Percentiles rank a stretch among this genome's conserved stretches.
Evolutionary conservation across 2,888 invertebrate species (phyloP).

Genomic region (Trachelus iudaicus): DNA sequence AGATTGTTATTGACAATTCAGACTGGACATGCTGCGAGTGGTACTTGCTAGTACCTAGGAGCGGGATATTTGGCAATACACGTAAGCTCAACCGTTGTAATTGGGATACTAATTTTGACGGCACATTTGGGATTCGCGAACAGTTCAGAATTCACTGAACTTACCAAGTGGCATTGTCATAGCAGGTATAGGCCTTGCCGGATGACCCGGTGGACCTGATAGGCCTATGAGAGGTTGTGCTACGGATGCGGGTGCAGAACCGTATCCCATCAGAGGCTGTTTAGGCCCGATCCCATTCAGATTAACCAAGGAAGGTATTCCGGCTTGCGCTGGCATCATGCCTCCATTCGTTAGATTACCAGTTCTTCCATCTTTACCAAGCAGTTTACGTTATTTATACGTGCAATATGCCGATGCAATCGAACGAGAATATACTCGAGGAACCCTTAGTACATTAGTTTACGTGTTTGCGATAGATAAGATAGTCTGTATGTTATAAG

Average conservation of each 20-base stretch:
- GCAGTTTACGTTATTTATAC: conserved; percentile 5
- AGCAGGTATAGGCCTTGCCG: conserved; percentile 47
- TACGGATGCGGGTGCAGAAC: conserved; percentile 25
- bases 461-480: not conserved
- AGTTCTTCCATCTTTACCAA: conserved; percentile 14
- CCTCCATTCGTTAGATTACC: conserved; percentile 29
- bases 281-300: conserved; percentile 30
- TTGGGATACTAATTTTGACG: not conserved
- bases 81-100: not conserved
- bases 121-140: not conserved
- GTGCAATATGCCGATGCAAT: not conserved
- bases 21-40: not conserved
- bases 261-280: conserved; percentile 31
- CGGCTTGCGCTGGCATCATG: conserved; percentile 25
- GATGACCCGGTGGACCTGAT: conserved; percentile 36
- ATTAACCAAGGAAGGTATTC: conserved; percentile 38
- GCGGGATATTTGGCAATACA: not conserved
- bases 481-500: not conserved
- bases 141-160: conserved; percentile 10
- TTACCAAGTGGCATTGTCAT: conserved; percentile 48
- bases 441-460: not conserved
- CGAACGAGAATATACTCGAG: not conserved
- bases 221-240: conserved; percentile 41
- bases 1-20: not conserved
- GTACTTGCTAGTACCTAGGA: not conserved